Evolutionary conservation across 2,113 vertebrate genomes (phyloP).

Genomic region (Panthera uncia): DNA sequence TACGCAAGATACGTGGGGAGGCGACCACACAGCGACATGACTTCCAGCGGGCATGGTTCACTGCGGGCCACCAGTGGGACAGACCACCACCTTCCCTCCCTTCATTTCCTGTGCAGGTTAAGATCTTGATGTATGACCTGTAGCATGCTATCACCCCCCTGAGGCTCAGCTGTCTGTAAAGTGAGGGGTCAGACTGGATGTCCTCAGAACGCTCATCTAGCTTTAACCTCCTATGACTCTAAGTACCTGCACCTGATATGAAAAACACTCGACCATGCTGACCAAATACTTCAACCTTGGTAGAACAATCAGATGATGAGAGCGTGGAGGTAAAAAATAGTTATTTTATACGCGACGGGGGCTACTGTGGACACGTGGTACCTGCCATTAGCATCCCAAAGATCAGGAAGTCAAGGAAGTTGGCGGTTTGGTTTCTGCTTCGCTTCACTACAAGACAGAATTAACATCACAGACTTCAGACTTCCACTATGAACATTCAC

Average conservation of each 20-base stretch:
- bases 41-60: neutral
- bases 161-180: neutral
- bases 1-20: neutral
- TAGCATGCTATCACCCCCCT: neutral
- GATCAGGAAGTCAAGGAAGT: neutral
- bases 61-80: neutral
- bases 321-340: neutral
- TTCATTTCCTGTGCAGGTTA: neutral
- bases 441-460: neutral
- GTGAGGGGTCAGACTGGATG: neutral
- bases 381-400: neutral
- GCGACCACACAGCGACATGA: fast-evolving
- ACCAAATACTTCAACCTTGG: neutral
- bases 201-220: neutral
- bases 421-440: neutral
- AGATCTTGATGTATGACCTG: neutral
- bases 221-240: neutral
- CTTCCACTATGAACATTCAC: neutral
- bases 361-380: neutral
- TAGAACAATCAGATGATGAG: neutral
- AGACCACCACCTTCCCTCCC: neutral
- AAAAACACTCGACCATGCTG: neutral
- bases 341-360: neutral
- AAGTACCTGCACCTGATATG: neutral
- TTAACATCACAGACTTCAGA: neutral